Conservation (phyloP, 2,113 vertebrate species). For the Cathartes aura region DNA sequence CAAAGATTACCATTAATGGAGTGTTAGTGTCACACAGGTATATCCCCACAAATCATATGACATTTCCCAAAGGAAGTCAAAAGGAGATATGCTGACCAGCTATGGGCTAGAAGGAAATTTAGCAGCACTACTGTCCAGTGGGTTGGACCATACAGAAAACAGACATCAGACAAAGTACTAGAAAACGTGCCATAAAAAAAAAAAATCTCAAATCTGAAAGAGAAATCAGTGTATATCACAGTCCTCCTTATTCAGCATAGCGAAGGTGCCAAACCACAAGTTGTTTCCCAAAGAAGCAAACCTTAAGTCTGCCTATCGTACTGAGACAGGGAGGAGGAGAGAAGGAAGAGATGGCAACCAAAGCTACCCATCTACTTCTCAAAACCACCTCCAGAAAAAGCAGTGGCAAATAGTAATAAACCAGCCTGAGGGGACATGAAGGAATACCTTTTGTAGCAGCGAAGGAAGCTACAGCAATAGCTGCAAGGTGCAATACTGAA, state of each 20-base stretch:
- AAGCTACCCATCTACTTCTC: not conserved
- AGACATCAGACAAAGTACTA: not conserved
- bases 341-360: not conserved
- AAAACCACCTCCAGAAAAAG: not conserved
- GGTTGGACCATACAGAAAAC: not conserved
- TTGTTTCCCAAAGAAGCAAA: not conserved
- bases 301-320: not conserved
- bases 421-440: not conserved
- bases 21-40: not conserved
- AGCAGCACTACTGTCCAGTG: not conserved
- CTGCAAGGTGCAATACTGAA: not conserved
- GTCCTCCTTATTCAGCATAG: not conserved
- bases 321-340: not conserved
- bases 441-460: not conserved
- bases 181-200: not conserved
- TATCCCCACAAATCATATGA: not conserved
- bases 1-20: not conserved
- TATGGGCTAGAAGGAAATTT: not conserved
- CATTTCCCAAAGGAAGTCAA: not conserved
- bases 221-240: not conserved
- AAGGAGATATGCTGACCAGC: not conserved
- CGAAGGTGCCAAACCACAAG: not conserved
- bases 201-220: not conserved
- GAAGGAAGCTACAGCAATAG: not conserved
- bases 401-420: not conserved